These are phyloP conservation scores for Syndactyla subalaris DNA, from an alignment of 2,797 vertebrate species.

Conservation along the genomic window DNA sequence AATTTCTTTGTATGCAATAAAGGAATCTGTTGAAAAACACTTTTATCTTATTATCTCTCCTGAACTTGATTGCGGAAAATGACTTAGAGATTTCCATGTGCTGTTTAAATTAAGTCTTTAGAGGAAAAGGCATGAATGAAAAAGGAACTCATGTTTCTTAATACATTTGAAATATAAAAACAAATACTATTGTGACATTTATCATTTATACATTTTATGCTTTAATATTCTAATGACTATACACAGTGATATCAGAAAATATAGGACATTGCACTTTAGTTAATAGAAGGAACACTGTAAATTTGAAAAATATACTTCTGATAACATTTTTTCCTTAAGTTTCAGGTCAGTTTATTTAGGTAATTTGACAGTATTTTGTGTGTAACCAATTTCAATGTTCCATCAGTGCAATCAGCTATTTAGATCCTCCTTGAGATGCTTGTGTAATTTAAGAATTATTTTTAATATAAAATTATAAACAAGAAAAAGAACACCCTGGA, in stretches of 20 bases:
- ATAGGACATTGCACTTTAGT: background rate
- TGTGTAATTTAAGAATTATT: background rate
- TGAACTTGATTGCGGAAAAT: background rate
- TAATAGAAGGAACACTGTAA: background rate
- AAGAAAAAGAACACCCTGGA: background rate
- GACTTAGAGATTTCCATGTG: background rate
- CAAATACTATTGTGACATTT: background rate
- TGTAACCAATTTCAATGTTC: background rate
- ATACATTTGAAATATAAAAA: background rate
- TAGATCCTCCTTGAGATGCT: background rate
- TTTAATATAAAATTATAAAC: background rate
- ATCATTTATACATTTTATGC: background rate
- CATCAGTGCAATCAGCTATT: background rate
- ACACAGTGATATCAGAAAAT: background rate
- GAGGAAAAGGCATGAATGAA: background rate
- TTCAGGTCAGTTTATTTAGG: background rate
- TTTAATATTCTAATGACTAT: background rate
- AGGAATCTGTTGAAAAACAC: background rate
- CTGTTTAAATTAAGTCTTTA: background rate
- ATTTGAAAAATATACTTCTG: background rate
- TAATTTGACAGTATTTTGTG: background rate
- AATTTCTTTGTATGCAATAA: background rate
- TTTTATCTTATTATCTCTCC: background rate
- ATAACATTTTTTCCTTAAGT: background rate
- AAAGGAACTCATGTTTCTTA: background rate